Conservation (phyloP, 2,113 vertebrate species). For the Crypturellus undulatus region DNA sequence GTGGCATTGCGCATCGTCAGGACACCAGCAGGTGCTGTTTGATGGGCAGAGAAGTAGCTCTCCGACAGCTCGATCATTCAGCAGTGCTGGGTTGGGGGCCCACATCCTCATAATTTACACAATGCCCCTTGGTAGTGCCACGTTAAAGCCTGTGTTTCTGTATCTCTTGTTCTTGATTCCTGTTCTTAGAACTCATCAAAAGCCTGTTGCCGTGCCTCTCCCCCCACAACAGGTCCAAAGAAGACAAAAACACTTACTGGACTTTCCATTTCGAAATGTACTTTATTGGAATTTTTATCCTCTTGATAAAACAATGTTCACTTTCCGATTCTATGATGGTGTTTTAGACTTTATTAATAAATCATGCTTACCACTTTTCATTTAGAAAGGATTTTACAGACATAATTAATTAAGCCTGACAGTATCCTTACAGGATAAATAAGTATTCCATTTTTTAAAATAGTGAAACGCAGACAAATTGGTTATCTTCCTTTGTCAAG, state of each 20-base stretch:
- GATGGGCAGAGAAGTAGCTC: neutral
- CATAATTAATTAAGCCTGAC: constrained; percentile 54
- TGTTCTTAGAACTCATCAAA: constrained; percentile 29
- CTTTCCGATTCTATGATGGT: constrained; percentile 2
- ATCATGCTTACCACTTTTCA: constrained; percentile 45
- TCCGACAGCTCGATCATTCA: neutral
- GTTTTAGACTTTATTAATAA: constrained; percentile 58
- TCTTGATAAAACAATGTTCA: constrained; percentile 28
- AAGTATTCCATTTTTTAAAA: neutral
- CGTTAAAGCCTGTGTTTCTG: neutral
- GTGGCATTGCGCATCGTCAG: neutral
- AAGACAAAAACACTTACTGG: neutral
- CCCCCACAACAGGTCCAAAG: constrained; percentile 7
- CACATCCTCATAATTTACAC: neutral
- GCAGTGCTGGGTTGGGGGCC: neutral
- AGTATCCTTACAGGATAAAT: constrained; percentile 30
- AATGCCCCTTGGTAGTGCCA: neutral
- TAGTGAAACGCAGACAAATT: neutral
- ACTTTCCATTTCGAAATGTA: constrained; percentile 25
- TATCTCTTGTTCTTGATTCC: constrained; percentile 29
- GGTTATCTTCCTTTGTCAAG: constrained; percentile 11
- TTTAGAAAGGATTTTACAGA: constrained; percentile 54
- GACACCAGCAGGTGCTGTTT: neutral
- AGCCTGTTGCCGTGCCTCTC: neutral
- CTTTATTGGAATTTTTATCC: constrained; percentile 51